Conservation (phyloP, 2,888 invertebrate species). For the Pseudolycoriella hygida region DNA sequence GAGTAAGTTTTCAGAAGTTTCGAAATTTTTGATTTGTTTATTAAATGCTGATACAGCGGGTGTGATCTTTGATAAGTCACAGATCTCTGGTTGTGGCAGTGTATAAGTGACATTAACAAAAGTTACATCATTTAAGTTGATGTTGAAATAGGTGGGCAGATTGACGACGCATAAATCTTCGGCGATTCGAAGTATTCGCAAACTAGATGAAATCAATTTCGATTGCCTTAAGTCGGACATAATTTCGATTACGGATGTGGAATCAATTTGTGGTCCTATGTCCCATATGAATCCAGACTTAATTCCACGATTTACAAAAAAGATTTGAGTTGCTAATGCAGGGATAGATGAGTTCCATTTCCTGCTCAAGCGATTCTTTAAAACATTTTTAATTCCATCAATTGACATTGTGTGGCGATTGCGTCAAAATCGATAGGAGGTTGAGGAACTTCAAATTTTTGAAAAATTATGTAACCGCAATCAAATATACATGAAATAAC, state of each 20-base stretch:
- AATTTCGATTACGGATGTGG: constrained; percentile 9
- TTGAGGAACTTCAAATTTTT: too few relatives aligned
- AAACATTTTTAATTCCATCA: background rate
- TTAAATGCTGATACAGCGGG: constrained; percentile 6
- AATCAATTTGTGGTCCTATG: constrained; percentile 11
- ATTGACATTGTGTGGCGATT: background rate
- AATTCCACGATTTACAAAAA: constrained; percentile 13
- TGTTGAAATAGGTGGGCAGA: constrained; percentile 8
- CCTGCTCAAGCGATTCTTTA: background rate
- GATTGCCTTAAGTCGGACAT: constrained; percentile 11
- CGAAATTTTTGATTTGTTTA: constrained; percentile 5
- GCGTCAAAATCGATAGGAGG: too few relatives aligned
- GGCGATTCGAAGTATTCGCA: constrained; percentile 11
- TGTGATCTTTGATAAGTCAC: background rate
- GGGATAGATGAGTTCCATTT: background rate
- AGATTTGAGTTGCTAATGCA: constrained; percentile 7
- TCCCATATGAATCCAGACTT: constrained; percentile 20
- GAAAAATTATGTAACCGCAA: too few relatives aligned
- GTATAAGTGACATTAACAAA: constrained; percentile 13
- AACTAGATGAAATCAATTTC: constrained; percentile 10
- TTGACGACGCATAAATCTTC: constrained; percentile 14
- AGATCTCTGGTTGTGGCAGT: constrained; percentile 1
- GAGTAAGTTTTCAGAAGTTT: too few relatives aligned
- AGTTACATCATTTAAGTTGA: background rate
- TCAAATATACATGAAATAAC: too few relatives aligned